phyloP scores from a whole-genome alignment of 1,140 invertebrate species.

The Atta texana region DNA sequence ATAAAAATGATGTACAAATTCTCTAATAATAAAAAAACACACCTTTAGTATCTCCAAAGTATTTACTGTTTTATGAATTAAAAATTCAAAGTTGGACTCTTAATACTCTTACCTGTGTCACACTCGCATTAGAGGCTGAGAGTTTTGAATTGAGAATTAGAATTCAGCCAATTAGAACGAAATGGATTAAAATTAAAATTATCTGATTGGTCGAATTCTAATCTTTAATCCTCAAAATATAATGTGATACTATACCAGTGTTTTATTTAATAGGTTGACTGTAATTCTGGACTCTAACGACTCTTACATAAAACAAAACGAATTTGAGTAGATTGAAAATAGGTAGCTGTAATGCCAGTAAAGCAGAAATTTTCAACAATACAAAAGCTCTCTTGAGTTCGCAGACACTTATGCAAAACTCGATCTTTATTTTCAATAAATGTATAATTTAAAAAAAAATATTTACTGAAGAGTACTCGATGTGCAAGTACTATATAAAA shows the following conservation, averaged over 20 bases:
- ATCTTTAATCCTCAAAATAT: too few species aligned
- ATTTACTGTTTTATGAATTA: conserved; percentile 33
- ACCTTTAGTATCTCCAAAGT: background rate
- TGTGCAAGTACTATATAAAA: background rate
- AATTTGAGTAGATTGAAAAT: conserved; percentile 28
- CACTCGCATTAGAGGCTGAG: too few species aligned
- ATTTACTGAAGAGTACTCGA: background rate
- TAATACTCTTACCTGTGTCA: too few species aligned
- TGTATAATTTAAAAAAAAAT: background rate
- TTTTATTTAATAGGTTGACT: conserved; percentile 22
- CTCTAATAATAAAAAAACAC: conserved; percentile 14
- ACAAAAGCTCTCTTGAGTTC: background rate
- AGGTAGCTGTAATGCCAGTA: background rate
- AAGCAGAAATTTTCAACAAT: conserved; percentile 9
- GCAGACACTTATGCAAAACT: background rate
- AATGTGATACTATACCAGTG: background rate
- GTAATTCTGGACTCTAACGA: background rate
- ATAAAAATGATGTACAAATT: conserved; percentile 9
- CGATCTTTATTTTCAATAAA: background rate
- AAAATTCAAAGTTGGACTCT: conserved; percentile 10
- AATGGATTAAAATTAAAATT: too few species aligned
- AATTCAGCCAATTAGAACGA: too few species aligned
- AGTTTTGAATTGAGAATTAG: too few species aligned
- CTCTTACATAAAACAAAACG: conserved; percentile 28
- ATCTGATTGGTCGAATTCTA: too few species aligned